Conservation (phyloP, 2,113 vertebrate genomes). For the Erythrolamprus reginae region DNA sequence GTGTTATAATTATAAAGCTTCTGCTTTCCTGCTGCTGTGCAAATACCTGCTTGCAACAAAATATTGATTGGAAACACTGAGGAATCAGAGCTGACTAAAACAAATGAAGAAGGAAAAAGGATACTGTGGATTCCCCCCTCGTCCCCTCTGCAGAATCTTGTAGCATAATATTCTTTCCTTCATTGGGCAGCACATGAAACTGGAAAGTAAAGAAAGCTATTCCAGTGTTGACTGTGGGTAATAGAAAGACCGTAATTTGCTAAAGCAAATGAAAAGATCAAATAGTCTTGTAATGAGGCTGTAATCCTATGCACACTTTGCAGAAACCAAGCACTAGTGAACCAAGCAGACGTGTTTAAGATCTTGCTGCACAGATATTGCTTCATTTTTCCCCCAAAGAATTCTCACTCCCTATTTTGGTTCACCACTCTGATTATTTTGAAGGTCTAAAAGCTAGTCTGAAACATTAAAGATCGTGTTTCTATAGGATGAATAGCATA, state of each 20-base stretch:
- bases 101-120: neutral
- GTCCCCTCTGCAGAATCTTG: neutral
- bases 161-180: neutral
- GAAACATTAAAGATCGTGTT: neutral
- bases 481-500: neutral
- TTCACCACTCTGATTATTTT: neutral
- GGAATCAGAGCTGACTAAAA: neutral
- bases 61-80: neutral
- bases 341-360: neutral
- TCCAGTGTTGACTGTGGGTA: neutral
- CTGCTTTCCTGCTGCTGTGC: neutral
- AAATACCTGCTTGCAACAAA: neutral
- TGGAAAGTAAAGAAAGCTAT: neutral
- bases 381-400: neutral
- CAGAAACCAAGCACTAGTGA: neutral
- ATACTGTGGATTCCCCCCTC: neutral
- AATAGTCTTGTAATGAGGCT: neutral
- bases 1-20: neutral
- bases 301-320: neutral
- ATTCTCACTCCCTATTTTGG: neutral
- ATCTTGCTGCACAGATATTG: neutral
- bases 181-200: neutral
- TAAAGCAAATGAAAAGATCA: neutral
- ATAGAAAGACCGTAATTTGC: neutral
- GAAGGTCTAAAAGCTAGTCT: neutral